phyloP scores from a whole-genome alignment of 2,113 vertebrate species.

The Seriola aureovittata region DNA sequence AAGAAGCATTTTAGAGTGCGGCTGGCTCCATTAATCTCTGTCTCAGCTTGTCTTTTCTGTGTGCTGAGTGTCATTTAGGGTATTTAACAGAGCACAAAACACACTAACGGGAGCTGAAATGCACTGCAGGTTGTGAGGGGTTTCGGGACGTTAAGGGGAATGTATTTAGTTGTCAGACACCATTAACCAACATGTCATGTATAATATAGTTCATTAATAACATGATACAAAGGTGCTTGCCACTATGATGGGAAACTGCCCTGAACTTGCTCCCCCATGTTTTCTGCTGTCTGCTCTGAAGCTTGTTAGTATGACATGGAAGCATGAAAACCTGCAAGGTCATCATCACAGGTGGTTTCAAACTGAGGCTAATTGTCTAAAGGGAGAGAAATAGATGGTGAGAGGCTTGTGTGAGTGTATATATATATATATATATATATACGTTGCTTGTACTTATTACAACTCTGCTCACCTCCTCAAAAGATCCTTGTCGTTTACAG shows the following conservation, averaged over 20 bases:
- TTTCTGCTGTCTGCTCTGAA: slow-evolving; percentile 14
- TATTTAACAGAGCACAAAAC: slow-evolving; percentile 36
- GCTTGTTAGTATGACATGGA: slow-evolving; percentile 27
- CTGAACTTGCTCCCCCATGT: slow-evolving; percentile 18
- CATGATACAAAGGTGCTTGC: neutral
- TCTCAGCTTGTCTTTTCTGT: slow-evolving; percentile 15
- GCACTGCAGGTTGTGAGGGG: neutral
- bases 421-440: neutral
- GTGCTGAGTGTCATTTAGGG: slow-evolving; percentile 38
- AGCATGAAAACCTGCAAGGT: slow-evolving; percentile 57
- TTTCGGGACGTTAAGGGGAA: neutral
- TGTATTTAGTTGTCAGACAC: slow-evolving; percentile 36
- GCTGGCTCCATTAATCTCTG: slow-evolving; percentile 51
- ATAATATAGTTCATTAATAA: slow-evolving; percentile 48
- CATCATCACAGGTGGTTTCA: slow-evolving; percentile 45
- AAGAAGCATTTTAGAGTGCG: slow-evolving; percentile 12
- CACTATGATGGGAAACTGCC: slow-evolving; percentile 26
- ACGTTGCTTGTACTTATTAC: neutral
- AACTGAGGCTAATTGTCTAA: slow-evolving; percentile 30
- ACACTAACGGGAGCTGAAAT: slow-evolving; percentile 20
- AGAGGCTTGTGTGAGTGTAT: neutral
- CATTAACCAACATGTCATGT: slow-evolving; percentile 47
- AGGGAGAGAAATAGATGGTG: slow-evolving; percentile 14
- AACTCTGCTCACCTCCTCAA: slow-evolving; percentile 4
- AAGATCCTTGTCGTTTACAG: neutral